Evolutionary conservation across 2,113 vertebrate genomes (phyloP).

Genomic region (Saccopteryx bilineata): DNA sequence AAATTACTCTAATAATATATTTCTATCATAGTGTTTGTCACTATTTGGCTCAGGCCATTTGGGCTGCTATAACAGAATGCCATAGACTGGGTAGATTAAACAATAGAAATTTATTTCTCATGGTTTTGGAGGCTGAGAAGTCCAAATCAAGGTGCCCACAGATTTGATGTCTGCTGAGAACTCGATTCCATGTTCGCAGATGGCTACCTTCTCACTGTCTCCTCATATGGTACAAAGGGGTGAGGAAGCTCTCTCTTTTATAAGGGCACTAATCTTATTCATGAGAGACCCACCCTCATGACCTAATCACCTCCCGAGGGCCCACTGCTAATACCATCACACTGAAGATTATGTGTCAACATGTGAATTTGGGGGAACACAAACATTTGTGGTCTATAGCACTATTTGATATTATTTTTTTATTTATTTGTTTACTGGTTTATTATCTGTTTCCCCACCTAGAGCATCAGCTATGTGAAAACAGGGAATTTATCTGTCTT

Average conservation of each 20-base stretch:
- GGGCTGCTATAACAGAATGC: background rate
- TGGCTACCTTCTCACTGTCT: background rate
- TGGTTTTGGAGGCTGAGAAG: background rate
- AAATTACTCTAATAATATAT: background rate
- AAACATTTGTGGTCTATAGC: background rate
- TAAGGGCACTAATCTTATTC: background rate
- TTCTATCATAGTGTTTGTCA: background rate
- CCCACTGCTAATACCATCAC: background rate
- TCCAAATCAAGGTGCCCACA: background rate
- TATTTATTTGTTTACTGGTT: background rate
- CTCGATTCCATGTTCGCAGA: background rate
- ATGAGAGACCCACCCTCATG: background rate
- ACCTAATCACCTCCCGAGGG: background rate
- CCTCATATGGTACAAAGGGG: background rate
- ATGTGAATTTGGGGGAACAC: background rate
- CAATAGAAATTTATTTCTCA: background rate
- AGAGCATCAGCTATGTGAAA: slow-evolving; percentile 1
- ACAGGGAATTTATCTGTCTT: background rate
- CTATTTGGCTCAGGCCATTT: background rate
- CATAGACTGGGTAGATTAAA: background rate
- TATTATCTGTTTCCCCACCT: background rate
- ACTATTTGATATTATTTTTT: background rate
- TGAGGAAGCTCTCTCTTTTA: background rate
- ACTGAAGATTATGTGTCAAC: background rate
- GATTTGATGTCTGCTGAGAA: background rate